phyloP scores from a whole-genome alignment of 2,113 vertebrate species.

The Chaetops frenatus region DNA sequence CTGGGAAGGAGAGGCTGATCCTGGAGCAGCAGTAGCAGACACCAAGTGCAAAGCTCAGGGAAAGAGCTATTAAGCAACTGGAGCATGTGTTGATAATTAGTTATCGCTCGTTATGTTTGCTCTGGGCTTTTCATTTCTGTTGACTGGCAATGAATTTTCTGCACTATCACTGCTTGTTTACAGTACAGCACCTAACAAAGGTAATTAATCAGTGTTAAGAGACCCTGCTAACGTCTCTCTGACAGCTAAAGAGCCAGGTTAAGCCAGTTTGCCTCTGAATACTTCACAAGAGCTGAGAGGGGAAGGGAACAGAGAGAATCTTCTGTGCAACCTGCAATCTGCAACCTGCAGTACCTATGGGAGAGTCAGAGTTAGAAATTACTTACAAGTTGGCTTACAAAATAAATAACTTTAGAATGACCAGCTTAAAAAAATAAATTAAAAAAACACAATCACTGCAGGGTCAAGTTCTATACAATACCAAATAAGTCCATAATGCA shows the following conservation, averaged over 20 bases:
- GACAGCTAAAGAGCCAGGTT: not conserved
- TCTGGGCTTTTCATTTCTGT: conserved; percentile 27
- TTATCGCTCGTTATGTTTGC: not conserved
- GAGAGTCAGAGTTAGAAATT: not conserved
- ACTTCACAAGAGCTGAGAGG: not conserved
- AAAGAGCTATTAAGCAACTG: not conserved
- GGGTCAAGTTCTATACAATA: not conserved
- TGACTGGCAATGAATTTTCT: conserved; percentile 14
- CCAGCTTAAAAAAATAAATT: not conserved
- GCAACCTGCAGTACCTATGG: not conserved
- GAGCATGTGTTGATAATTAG: conserved; percentile 21
- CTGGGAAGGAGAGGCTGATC: not conserved
- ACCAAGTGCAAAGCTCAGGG: not conserved
- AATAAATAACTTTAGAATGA: not conserved
- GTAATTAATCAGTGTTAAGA: conserved; percentile 42
- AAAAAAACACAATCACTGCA: not conserved
- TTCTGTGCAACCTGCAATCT: not conserved
- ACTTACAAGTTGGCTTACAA: not conserved
- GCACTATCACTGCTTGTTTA: conserved; percentile 17
- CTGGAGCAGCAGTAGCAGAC: not conserved
- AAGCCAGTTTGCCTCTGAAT: not conserved
- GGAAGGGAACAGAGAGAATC: not conserved
- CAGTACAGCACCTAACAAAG: not conserved
- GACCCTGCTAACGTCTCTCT: not conserved
- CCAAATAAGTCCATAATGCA: not conserved